Evolutionary conservation across 2,797 vertebrate genomes (phyloP).

Genomic region (Sebastes taczanowskii): DNA sequence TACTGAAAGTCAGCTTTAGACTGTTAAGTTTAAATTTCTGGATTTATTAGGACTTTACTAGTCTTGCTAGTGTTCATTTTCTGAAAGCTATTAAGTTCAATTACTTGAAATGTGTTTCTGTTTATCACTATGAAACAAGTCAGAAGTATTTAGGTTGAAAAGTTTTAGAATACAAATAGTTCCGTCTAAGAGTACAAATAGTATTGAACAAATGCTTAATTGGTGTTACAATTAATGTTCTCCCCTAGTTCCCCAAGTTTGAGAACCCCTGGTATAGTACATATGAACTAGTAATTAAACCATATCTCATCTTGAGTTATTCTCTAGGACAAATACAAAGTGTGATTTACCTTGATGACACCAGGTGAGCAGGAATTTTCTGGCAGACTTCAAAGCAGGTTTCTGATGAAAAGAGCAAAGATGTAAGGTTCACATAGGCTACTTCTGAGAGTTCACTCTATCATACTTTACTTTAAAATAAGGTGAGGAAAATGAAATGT

Average conservation of each 20-base stretch:
- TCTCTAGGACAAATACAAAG: neutral
- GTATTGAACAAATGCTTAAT: no score
- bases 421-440: neutral
- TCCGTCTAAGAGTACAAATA: neutral
- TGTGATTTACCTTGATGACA: slow-evolving; percentile 56
- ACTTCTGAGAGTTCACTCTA: neutral
- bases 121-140: neutral
- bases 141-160: neutral
- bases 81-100: neutral
- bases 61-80: neutral
- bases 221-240: neutral
- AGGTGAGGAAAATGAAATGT: neutral
- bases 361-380: slow-evolving; percentile 29
- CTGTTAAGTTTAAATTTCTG: neutral
- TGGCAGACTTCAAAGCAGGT: slow-evolving; percentile 42
- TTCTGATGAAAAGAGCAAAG: slow-evolving; percentile 24
- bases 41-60: neutral
- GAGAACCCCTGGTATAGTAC: neutral
- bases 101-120: neutral
- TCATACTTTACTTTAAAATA: neutral
- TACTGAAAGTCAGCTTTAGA: neutral
- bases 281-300: neutral
- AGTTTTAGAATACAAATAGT: neutral
- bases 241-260: neutral
- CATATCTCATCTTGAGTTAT: neutral